A percentile compares a stretch with the other conserved stretches of the same genome.
Conservation (phyloP, 2,888 invertebrate species). For the Nesidiocoris tenuis region DNA sequence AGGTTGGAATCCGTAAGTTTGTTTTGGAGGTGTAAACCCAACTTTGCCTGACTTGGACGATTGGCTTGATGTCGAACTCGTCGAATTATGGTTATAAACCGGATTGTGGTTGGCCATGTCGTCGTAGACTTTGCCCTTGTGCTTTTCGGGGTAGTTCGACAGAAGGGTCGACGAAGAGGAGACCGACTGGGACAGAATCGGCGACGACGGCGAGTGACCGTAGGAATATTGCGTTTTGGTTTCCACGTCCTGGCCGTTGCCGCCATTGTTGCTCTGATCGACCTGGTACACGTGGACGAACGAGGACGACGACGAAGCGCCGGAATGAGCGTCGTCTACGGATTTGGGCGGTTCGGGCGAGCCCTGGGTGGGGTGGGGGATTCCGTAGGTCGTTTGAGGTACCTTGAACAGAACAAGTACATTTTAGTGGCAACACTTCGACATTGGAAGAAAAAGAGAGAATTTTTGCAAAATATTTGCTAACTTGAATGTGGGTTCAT, state of each 20-base stretch:
- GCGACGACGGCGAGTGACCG: background rate
- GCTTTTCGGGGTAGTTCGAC: conserved; percentile 21
- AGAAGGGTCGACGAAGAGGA: background rate
- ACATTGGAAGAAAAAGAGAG: too few relatives aligned
- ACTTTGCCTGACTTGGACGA: conserved; percentile 11
- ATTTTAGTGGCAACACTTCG: too few relatives aligned
- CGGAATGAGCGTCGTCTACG: conserved; percentile 5
- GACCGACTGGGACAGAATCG: background rate
- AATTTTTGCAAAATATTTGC: too few relatives aligned
- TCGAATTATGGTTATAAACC: conserved; percentile 32
- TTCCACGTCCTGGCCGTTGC: conserved; percentile 24
- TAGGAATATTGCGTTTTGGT: conserved; percentile 23
- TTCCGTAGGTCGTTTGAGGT: conserved; percentile 45
- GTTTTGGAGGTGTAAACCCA: conserved; percentile 49
- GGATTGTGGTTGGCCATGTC: conserved; percentile 43
- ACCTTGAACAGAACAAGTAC: conserved; percentile 18
- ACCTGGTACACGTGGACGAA: conserved; percentile 34
- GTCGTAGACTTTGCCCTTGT: conserved; percentile 41
- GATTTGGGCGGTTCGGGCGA: conserved; percentile 46
- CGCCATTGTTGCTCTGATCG: conserved; percentile 3
- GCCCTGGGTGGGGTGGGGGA: conserved; percentile 45
- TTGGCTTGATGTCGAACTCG: background rate
- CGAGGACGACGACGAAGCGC: conserved; percentile 10
- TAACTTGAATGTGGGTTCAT: too few relatives aligned
- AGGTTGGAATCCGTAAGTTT: conserved; percentile 50